Percentiles rank a stretch among this genome's conserved stretches.
Evolutionary conservation across 2,113 vertebrate species (phyloP).

Genomic region (Podarcis muralis): DNA sequence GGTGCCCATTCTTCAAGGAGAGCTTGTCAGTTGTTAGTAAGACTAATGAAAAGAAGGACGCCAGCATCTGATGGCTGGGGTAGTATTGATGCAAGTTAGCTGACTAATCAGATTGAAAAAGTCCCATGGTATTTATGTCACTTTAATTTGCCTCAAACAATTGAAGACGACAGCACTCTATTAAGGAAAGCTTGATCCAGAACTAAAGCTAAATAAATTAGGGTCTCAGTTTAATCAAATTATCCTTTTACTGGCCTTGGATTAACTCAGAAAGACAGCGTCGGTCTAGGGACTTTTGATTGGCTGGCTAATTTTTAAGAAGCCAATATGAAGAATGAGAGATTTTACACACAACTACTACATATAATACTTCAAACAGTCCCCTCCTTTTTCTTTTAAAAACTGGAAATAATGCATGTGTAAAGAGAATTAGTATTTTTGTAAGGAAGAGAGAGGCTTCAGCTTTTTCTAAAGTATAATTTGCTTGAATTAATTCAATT

Average conservation of each 20-base stretch:
- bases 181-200: constrained; percentile 86
- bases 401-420: constrained; percentile 63
- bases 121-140: constrained; percentile 90
- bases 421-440: constrained; percentile 50
- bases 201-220: constrained; percentile 94
- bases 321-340: constrained; percentile 70
- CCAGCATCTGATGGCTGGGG: constrained; percentile 82
- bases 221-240: constrained; percentile 89
- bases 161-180: constrained; percentile 84
- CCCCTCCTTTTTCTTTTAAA: constrained; percentile 52
- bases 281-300: constrained; percentile 74
- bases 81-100: constrained; percentile 82
- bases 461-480: constrained; percentile 37
- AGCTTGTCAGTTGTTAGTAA: constrained; percentile 78
- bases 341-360: constrained; percentile 70
- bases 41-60: constrained; percentile 80
- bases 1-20: constrained; percentile 80
- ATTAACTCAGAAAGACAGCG: constrained; percentile 78
- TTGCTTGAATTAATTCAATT: constrained; percentile 32
- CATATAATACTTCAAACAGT: constrained; percentile 67
- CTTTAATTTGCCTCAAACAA: constrained; percentile 89
- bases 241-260: constrained; percentile 81
- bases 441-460: constrained; percentile 1
- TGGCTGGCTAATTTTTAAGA: constrained; percentile 73
- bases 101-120: constrained; percentile 89